These are phyloP conservation scores for Sesia apiformis DNA, from an alignment of 2,888 invertebrate genomes.

Conservation along the genomic window DNA sequence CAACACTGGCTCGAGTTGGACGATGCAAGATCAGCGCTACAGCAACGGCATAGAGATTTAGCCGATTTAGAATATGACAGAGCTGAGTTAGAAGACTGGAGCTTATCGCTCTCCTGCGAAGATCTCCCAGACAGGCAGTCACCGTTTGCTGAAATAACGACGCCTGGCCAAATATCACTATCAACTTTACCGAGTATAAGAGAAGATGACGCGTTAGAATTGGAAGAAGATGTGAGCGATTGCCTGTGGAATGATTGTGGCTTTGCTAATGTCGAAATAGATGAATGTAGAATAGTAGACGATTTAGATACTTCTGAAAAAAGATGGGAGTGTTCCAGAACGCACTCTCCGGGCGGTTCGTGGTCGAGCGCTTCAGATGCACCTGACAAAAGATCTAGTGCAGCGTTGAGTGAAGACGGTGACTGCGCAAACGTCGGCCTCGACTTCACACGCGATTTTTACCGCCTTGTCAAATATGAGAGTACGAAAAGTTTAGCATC, in stretches of 20 bases:
- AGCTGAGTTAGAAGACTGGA: conserved; percentile 87
- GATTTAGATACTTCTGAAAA: conserved; percentile 67
- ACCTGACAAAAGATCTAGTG: conserved; percentile 81
- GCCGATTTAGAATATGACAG: conserved; percentile 83
- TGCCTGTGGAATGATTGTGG: conserved; percentile 85
- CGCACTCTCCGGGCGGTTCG: conserved; percentile 76
- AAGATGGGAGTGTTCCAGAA: conserved; percentile 77
- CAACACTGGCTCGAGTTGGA: conserved; percentile 85
- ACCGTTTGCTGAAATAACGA: conserved; percentile 66
- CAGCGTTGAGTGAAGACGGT: conserved; percentile 80
- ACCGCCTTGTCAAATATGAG: conserved; percentile 86
- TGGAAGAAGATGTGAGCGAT: conserved; percentile 83
- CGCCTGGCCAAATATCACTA: conserved; percentile 77
- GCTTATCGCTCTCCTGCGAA: conserved; percentile 81
- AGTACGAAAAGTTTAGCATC: conserved; percentile 86
- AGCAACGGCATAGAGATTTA: conserved; percentile 80
- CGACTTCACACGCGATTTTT: conserved; percentile 86
- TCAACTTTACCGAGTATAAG: conserved; percentile 82
- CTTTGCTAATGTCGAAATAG: conserved; percentile 79
- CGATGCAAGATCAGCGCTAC: conserved; percentile 79
- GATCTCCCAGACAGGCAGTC: conserved; percentile 76
- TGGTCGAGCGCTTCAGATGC: conserved; percentile 75
- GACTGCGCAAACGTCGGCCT: conserved; percentile 80
- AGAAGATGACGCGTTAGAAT: conserved; percentile 81
- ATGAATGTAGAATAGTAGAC: conserved; percentile 76